Evolutionary conservation across 2,113 vertebrate species (phyloP), one percentile per base, ranked within the genome.

Genomic region (Limanda limanda): DNA sequence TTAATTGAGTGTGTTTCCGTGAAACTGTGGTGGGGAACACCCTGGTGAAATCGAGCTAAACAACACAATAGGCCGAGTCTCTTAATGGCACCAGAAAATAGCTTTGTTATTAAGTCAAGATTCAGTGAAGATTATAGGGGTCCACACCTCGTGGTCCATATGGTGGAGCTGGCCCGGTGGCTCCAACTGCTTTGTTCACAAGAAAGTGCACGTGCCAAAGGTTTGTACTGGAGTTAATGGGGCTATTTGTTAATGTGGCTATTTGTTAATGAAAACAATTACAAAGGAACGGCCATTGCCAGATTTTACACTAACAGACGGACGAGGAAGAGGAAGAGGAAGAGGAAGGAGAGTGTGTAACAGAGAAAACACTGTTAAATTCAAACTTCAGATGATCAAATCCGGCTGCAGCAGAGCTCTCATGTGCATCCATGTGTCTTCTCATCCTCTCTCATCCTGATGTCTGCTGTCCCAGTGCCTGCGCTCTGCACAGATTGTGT

Each of bases 401-500:
- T 62, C n/a, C 65, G 71, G 54, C 65, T 35, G n/a, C 21, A 4
- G 59, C 45, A 72, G 20, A 17, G 11, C 61, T 56, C 25, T 27
- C 20, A 59, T 51, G 70, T 75, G 68, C 61, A 45, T 69, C 14
- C 73, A 37, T 31, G 5, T 5, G 31, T 31, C 31, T 31, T 31
- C 31, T 6, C 31, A 6, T 74, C 78, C 35, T 37, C 35, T 10
- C 31, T 31, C 31, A 31, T 31, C 31, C 31, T 31, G 31, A 31
- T 31, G 35, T 56, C 64, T 40, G 69, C 71, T 58, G 58, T 58
- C 48, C 20, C 27, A 0, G 37, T 37, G 56, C 35, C 37, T n/a
- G 70, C 72, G 81, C 75, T 82, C 78, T 76, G 67, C 67, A 55
- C 79, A 20, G 66, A 87, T 85, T 92, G 74, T 74, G 82, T 78